These are phyloP conservation scores for Eueremaeus valkanovi DNA, from an alignment of 2,888 invertebrate genomes.

Conservation along the genomic window DNA sequence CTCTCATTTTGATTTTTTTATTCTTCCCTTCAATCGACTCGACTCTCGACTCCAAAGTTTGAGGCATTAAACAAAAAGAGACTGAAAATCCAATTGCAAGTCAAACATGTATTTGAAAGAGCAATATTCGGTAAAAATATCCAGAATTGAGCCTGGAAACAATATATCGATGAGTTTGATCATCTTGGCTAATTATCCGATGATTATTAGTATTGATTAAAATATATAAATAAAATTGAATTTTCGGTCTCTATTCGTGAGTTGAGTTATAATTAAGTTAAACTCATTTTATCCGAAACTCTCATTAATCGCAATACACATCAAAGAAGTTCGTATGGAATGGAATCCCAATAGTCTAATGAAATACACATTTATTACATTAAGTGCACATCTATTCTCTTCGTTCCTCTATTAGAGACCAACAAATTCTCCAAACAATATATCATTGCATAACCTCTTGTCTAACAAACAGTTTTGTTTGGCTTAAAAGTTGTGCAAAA, in stretches of 20 bases:
- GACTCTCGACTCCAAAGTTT: background rate
- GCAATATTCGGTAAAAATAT: no score
- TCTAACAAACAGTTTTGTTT: background rate
- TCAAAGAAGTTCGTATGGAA: slow-evolving; percentile 13
- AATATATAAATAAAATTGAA: no score
- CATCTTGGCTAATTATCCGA: no score
- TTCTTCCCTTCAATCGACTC: background rate
- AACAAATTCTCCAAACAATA: slow-evolving; percentile 2
- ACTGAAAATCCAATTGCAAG: background rate
- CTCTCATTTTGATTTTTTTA: background rate
- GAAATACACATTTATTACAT: slow-evolving; percentile 35
- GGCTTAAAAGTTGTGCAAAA: background rate
- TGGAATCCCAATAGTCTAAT: slow-evolving; percentile 25
- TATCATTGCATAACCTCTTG: background rate
- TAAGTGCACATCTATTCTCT: slow-evolving; percentile 13
- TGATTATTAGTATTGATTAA: no score
- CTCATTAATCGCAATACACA: slow-evolving; percentile 6
- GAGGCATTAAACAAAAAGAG: background rate
- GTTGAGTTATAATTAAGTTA: slow-evolving; percentile 13
- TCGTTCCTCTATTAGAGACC: background rate
- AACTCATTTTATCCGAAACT: background rate
- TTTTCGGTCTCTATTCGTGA: background rate
- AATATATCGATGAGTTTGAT: no score
- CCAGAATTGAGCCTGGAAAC: no score
- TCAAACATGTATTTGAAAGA: background rate